phyloP scores from a whole-genome alignment of 2,888 invertebrate genomes.

The Lasioglossum malachurum region DNA sequence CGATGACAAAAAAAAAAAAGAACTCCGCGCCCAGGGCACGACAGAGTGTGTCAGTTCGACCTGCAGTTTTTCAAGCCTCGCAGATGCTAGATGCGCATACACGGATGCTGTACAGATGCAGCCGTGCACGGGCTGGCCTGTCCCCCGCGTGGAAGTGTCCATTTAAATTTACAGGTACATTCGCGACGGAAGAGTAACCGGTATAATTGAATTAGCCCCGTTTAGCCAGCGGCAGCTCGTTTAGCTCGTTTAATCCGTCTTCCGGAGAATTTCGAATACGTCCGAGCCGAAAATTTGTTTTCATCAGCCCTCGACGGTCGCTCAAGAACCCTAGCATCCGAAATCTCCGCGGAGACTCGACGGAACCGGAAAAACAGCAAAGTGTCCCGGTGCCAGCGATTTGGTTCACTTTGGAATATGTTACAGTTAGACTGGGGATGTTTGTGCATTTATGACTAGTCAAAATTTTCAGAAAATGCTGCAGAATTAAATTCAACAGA shows the following conservation, averaged over 20 bases:
- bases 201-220: conserved; percentile 72
- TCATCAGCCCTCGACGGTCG: conserved; percentile 14
- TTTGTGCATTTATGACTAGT: no score
- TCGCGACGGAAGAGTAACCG: conserved; percentile 63
- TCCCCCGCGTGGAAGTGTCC: conserved; percentile 27
- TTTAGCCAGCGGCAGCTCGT: conserved; percentile 42
- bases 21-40: background rate
- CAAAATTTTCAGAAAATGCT: no score
- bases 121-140: background rate
- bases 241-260: conserved; percentile 57
- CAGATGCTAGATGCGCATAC: conserved; percentile 11
- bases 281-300: conserved; percentile 30
- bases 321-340: background rate
- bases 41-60: background rate
- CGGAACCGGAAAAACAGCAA: background rate
- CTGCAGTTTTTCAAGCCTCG: background rate
- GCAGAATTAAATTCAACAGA: no score
- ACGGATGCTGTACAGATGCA: background rate
- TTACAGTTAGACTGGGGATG: no score
- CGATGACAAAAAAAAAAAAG: background rate
- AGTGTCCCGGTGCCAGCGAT: background rate
- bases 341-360: background rate
- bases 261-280: conserved; percentile 52
- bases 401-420: background rate
- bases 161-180: conserved; percentile 67